Evolutionary conservation across 2,113 vertebrate genomes (phyloP), one percentile per base, ranked within the genome.

Genomic region (Paratilapia polleni): DNA sequence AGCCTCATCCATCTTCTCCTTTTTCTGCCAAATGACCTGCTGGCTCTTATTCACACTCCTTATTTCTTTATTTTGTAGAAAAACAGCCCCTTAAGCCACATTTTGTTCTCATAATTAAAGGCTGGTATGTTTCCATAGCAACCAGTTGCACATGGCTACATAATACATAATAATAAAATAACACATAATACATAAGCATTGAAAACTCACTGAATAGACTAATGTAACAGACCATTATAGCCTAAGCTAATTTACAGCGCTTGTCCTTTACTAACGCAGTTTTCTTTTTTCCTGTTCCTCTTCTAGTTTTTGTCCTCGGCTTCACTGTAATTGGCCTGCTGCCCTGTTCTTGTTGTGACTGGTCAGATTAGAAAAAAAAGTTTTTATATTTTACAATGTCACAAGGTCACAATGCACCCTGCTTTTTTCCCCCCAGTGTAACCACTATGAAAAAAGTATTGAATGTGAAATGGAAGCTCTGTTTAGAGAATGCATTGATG

Each of bases 71-170:
- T 86, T 80, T 61, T 24, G n/a, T 38, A 15, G 24, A 63, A 86
- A 78, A 62, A 57, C 15, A 5, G 10, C 78, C 41, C 24, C 47
- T 20, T 52, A 76, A 26, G 54, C 6, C 63, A 17, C 68, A 63
- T 81, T 82, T 79, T 81, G 52, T 24, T 58, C 79, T 74, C 34
- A 5, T 61, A 59, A 84, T 85, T 88, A 82, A 84, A 85, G 54
- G 63, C 66, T 78, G 77, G 56, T 85, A 59, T 77, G 87, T 92
- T 90, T 84, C 90, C 82, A 91, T 90, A 78, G 91, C 82, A 91
- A 92, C 89, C 24, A 57, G 61, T 77, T 63, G 41, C 64, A 70
- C 74, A 57, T 52, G 68, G 68, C 66, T 58, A 60, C 31, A 74
- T 66, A 52, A 82, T 49, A 38, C 54, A 78, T 83, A 41, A 86